Evolutionary conservation across 2,797 vertebrate species (phyloP).

Genomic region (Distichodus sexfasciatus): DNA sequence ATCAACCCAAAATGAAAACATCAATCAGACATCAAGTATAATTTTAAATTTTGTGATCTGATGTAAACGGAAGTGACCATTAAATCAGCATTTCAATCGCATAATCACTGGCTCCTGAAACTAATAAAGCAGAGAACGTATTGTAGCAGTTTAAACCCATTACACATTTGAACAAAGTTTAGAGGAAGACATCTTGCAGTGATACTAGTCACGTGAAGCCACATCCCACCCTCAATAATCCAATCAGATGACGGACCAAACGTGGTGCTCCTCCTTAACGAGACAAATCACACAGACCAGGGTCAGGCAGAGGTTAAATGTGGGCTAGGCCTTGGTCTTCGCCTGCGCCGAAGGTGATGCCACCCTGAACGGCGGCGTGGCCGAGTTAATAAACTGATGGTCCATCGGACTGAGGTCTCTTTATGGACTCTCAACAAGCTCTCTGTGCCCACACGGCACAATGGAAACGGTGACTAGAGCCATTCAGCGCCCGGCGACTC

Average conservation of each 20-base stretch:
- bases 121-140: constrained; percentile 10
- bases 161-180: constrained; percentile 24
- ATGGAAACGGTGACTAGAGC: constrained; percentile 22
- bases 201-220: not conserved
- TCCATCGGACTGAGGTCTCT: not conserved
- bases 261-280: constrained; percentile 72
- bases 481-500: not conserved
- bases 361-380: not conserved
- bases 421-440: constrained; percentile 14
- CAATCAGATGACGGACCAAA: constrained; percentile 59
- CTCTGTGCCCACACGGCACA: not conserved
- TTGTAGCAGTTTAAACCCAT: constrained; percentile 1
- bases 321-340: not conserved
- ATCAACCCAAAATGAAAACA: too few relatives aligned
- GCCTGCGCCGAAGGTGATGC: not conserved
- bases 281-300: constrained; percentile 64
- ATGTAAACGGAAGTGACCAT: too few relatives aligned
- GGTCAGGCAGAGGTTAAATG: constrained; percentile 58
- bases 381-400: not conserved
- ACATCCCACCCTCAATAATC: constrained; percentile 50
- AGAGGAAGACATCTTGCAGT: not conserved
- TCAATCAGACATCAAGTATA: too few relatives aligned
- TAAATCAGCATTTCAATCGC: too few relatives aligned
- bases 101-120: too few relatives aligned
- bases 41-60: too few relatives aligned